Evolutionary conservation across 2,888 invertebrate genomes (phyloP).

Genomic region (Microctonus aethiopoides): DNA sequence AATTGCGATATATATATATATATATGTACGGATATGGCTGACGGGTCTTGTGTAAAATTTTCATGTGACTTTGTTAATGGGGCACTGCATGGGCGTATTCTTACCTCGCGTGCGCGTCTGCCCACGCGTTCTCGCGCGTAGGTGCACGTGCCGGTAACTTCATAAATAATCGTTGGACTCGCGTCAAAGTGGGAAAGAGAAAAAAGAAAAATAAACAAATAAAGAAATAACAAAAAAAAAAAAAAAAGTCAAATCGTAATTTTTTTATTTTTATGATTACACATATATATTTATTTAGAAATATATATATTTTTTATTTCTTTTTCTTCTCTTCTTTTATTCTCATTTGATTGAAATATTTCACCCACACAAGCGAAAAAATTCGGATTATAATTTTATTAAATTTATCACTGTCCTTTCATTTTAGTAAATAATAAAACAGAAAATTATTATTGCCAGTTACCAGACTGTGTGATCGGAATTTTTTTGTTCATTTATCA

Average conservation of each 20-base stretch:
- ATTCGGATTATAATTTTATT: background rate
- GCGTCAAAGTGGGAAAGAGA: constrained; percentile 1
- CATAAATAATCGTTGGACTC: constrained; percentile 29
- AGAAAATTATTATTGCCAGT: background rate
- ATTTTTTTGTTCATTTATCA: background rate
- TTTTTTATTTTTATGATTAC: background rate
- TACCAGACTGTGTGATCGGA: background rate
- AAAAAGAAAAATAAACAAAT: background rate
- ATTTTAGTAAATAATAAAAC: background rate
- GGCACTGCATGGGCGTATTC: constrained; percentile 29
- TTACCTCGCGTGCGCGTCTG: constrained; percentile 24
- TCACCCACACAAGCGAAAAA: constrained; percentile 12
- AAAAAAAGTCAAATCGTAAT: constrained; percentile 3
- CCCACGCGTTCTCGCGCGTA: constrained; percentile 33
- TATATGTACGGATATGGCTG: too few relatives aligned
- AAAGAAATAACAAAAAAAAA: background rate
- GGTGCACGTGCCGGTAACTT: constrained; percentile 35
- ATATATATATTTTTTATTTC: too few relatives aligned
- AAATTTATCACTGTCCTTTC: background rate
- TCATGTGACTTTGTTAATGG: constrained; percentile 5
- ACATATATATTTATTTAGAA: background rate
- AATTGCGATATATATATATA: constrained; percentile 1
- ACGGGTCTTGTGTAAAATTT: constrained; percentile 10
- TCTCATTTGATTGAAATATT: constrained; percentile 38
- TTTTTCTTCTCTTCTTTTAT: background rate